Evolutionary conservation across 1,140 invertebrate genomes (phyloP).

Genomic region (Nebria ingens): DNA sequence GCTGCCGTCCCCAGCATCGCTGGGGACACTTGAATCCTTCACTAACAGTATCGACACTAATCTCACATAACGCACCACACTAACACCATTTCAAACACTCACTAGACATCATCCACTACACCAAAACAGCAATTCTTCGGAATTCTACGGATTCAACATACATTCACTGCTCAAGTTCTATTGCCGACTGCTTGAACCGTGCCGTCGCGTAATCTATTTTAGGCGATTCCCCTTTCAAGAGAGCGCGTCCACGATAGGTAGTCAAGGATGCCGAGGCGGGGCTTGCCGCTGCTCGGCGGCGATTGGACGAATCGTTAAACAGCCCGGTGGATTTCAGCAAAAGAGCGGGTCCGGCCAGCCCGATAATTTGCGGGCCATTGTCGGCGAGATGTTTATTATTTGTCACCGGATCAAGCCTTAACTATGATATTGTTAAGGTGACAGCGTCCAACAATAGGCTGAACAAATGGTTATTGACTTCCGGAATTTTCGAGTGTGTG

Average conservation of each 20-base stretch:
- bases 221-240: constrained; percentile 2
- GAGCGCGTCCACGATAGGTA: background rate
- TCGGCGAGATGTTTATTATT: background rate
- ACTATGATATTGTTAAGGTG: background rate
- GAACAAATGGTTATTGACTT: background rate
- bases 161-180: too few relatives aligned
- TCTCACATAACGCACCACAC: background rate
- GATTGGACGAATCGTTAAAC: background rate
- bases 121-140: too few relatives aligned
- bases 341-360: background rate
- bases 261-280: background rate
- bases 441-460: background rate
- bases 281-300: background rate
- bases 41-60: background rate
- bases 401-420: background rate
- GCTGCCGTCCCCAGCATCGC: constrained; percentile 25
- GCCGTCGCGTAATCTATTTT: background rate
- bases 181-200: background rate
- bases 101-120: background rate
- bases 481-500: background rate
- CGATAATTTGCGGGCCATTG: background rate
- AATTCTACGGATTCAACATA: too few relatives aligned
- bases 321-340: background rate
- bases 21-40: background rate
- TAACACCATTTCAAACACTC: background rate